A percentile compares a stretch with the other conserved stretches of the same genome.
phyloP scores from a whole-genome alignment of 2,113 vertebrate genomes.

The Coracopsis vasa region DNA sequence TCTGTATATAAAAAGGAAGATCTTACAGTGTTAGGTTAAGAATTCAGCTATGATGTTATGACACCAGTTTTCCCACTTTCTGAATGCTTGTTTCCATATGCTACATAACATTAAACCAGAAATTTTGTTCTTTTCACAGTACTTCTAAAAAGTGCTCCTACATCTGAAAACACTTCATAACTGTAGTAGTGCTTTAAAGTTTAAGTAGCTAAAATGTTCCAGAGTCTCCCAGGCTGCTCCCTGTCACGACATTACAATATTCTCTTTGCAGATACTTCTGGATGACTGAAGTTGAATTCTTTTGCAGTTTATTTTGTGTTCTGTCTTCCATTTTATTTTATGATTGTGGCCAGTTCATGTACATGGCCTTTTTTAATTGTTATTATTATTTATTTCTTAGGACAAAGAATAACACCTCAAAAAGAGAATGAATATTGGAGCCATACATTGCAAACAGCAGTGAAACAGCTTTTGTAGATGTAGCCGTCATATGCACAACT shows the following conservation, averaged over 20 bases:
- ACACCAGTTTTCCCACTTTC: background rate
- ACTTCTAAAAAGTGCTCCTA: background rate
- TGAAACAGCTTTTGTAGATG: background rate
- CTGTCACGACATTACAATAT: background rate
- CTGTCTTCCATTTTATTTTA: background rate
- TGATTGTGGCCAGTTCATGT: background rate
- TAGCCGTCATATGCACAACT: background rate
- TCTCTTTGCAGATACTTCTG: background rate
- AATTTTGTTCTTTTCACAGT: background rate
- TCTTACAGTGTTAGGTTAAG: background rate
- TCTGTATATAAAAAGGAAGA: background rate
- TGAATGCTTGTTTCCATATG: background rate
- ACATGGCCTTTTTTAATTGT: background rate
- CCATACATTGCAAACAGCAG: background rate
- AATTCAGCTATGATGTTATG: background rate
- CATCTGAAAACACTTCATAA: background rate
- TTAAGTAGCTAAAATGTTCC: conserved; percentile 7
- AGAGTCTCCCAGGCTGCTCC: background rate
- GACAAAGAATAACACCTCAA: background rate
- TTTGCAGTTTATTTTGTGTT: background rate
- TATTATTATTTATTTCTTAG: background rate
- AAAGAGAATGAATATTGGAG: background rate
- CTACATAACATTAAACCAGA: background rate
- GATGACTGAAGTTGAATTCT: background rate
- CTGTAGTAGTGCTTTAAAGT: background rate